phyloP scores from a whole-genome alignment of 2,797 vertebrate species.

The Cyclura pinguis region DNA sequence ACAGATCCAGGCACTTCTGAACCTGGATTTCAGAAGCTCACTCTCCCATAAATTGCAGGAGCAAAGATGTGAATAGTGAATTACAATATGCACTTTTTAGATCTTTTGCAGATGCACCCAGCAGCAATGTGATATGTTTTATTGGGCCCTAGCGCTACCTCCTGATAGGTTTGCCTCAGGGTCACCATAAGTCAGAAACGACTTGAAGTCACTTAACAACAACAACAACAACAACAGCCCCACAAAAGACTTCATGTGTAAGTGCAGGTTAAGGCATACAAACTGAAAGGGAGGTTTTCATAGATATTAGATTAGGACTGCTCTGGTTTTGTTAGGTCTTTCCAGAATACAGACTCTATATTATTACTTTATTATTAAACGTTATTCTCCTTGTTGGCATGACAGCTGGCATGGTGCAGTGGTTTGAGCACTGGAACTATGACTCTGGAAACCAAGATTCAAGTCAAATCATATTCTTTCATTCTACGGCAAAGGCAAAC shows the following conservation, averaged over 20 bases:
- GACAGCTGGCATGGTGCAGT: too few relatives aligned
- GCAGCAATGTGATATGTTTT: background rate
- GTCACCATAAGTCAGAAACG: too few relatives aligned
- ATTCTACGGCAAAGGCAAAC: too few relatives aligned
- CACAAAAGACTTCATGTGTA: background rate
- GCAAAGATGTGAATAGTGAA: background rate
- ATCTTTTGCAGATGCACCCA: conserved; percentile 27
- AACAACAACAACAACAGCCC: too few relatives aligned
- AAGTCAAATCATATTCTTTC: too few relatives aligned
- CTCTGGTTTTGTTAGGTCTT: background rate
- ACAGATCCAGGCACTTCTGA: background rate
- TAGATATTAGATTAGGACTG: background rate
- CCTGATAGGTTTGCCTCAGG: too few relatives aligned
- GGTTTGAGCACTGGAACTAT: too few relatives aligned
- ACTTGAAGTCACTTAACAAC: too few relatives aligned
- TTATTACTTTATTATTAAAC: background rate
- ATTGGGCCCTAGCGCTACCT: background rate
- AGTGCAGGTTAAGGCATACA: background rate
- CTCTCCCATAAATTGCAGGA: conserved; percentile 24
- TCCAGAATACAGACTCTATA: background rate
- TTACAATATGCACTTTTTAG: background rate
- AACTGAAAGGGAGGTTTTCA: background rate
- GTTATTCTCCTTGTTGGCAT: background rate
- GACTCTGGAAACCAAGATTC: too few relatives aligned
- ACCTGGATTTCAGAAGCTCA: background rate